Percentiles rank a stretch among this genome's conserved stretches.
phyloP scores from a whole-genome alignment of 2,113 vertebrate genomes.

The Trematomus loennbergii region DNA sequence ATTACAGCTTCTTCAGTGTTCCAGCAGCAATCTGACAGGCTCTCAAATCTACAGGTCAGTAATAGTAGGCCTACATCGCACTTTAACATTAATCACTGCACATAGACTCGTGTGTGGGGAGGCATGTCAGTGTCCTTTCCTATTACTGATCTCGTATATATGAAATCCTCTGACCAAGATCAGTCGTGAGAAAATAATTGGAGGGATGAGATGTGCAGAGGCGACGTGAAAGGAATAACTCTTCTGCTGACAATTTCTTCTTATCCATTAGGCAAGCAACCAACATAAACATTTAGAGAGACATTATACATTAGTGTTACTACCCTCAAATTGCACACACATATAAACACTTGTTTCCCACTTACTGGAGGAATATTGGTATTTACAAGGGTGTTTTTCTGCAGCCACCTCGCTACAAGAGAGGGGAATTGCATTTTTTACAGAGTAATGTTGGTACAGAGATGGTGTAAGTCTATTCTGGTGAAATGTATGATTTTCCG shows the following conservation, averaged over 20 bases:
- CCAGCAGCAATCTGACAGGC: conserved; percentile 39
- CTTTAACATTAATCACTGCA: conserved; percentile 46
- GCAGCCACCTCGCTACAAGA: background rate
- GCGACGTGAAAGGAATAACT: conserved; percentile 24
- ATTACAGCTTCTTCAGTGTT: conserved; percentile 50
- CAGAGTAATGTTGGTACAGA: background rate
- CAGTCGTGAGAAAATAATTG: conserved; percentile 46
- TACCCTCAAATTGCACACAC: background rate
- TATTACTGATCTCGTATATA: conserved; percentile 28
- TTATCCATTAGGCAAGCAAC: conserved; percentile 36
- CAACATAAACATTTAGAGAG: background rate
- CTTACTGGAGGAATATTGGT: background rate
- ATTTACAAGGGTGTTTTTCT: background rate
- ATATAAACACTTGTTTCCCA: background rate
- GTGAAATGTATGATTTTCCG: background rate
- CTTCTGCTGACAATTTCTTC: conserved; percentile 35
- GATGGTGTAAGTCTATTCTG: background rate
- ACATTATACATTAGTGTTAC: background rate
- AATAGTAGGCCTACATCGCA: conserved; percentile 27
- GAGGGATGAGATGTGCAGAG: conserved; percentile 11
- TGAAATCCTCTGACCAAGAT: conserved; percentile 25
- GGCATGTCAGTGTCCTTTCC: conserved; percentile 29
- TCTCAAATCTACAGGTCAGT: conserved; percentile 52
- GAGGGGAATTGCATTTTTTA: background rate
- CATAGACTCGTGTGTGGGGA: background rate